Base-by-base conservation (phyloP, 1,140 invertebrate genomes). In the Atta texana region DNA sequence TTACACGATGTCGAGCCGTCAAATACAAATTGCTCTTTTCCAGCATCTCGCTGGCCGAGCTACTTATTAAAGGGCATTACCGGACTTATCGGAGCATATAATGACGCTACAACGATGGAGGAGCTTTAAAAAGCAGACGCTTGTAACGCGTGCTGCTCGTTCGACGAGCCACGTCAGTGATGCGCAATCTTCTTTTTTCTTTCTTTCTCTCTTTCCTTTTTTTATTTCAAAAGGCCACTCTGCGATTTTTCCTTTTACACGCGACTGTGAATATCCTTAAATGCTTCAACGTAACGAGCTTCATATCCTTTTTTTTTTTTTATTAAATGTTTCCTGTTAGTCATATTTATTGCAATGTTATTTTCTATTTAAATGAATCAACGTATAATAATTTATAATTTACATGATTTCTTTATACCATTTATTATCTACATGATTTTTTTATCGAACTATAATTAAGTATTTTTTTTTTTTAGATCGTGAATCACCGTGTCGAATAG, bases 31-130 rank as follows among this genome's bases (percentile, higher is more conserved):
- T 21, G 39, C 69, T 74, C 24, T 84, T 84, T 74, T 84, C 55
- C 68, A 84, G 39, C 71, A 84, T 84, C 69, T 84, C 53, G 69
- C 55, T 74, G 39, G 69, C 18, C 55, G 39, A 84, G 69, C 69
- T 74, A 84, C 69, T 82, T 82, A 84, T 84, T 84, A 84, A 84
- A 84, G 55, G 55, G 69, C 39, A 84, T 84, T 84, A 84, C 69
- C 55, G 69, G 68, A 84, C 80, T 84, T 84, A 84, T 84, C 80
- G 80, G 80, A 74, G 80, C 80, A 74, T 84, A 84, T 84, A 84
- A 84, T 84, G 55, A 84, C 12, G 80, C 80, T 49, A 74, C 69
- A 84, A 84, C 69, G 80, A 74, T 57, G 68, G 39, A 82, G 69
- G 64, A 57, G 57, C 69, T 84, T 84, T 84, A 74, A 84, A 80